phyloP scores from a whole-genome alignment of 2,888 invertebrate species.

The Apamea epomidion region DNA sequence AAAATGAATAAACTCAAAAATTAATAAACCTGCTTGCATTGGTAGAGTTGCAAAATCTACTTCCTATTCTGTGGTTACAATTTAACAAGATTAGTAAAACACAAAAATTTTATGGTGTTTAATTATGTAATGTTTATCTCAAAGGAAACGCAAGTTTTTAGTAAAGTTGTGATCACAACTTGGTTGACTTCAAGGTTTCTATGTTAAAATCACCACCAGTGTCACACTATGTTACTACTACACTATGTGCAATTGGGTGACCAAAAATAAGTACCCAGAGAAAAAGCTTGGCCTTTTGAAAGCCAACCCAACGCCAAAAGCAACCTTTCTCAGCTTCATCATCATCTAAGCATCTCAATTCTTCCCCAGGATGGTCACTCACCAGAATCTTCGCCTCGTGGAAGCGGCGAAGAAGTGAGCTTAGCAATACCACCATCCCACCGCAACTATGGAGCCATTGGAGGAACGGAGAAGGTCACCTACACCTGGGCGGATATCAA shows the following conservation, averaged over 20 bases:
- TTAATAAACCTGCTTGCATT: no score
- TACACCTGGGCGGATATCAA: constrained; percentile 95
- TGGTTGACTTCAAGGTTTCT: not conserved
- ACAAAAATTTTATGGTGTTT: not conserved
- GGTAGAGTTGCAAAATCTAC: not conserved
- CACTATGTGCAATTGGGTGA: no score
- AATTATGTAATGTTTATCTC: not conserved
- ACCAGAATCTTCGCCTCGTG: constrained; percentile 78
- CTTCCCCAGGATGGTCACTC: constrained; percentile 75
- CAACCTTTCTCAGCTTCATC: not conserved
- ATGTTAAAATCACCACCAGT: not conserved
- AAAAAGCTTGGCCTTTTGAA: not conserved
- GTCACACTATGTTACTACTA: no score
- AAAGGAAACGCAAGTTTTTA: not conserved
- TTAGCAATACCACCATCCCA: constrained; percentile 77
- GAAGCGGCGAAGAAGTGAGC: constrained; percentile 80
- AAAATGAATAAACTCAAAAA: no score
- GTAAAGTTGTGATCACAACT: no score
- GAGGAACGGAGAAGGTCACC: constrained; percentile 89
- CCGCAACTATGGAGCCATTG: constrained; percentile 85
- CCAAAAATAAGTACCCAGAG: no score
- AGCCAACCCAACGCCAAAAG: not conserved
- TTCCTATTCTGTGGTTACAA: no score
- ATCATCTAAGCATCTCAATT: not conserved
- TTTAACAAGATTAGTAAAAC: not conserved